A percentile compares a stretch with the other conserved stretches of the same genome.
Evolutionary conservation across 1,140 invertebrate species (phyloP).

Genomic region (Drosophila simulans): DNA sequence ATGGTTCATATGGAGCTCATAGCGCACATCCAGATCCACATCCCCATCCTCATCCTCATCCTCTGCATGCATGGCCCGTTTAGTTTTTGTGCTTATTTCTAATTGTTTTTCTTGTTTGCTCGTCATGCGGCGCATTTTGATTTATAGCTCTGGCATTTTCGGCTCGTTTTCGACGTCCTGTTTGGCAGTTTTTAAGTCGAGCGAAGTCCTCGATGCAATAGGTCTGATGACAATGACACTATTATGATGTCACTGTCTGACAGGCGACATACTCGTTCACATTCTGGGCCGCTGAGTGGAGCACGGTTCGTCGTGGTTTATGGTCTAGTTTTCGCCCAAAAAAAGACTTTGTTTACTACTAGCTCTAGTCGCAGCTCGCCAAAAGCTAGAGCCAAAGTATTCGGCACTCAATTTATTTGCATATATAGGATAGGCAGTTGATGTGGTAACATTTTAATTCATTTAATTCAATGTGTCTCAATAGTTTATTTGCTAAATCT

Average conservation of each 20-base stretch:
- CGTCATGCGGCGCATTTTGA: conserved; percentile 53
- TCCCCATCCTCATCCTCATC: not conserved
- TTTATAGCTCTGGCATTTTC: conserved; percentile 50
- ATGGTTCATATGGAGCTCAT: conserved; percentile 42
- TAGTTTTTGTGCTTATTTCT: conserved; percentile 80
- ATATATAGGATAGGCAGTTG: too few species aligned
- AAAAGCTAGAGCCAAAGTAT: too few species aligned
- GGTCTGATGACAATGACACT: conserved; percentile 73
- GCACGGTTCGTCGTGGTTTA: conserved; percentile 2
- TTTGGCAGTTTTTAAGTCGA: conserved; percentile 17
- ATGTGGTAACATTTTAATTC: too few species aligned
- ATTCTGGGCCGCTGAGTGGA: not conserved
- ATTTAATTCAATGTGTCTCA: too few species aligned
- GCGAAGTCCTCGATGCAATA: conserved; percentile 32
- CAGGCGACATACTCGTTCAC: conserved; percentile 70
- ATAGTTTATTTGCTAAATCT: too few species aligned
- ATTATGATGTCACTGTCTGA: conserved; percentile 78
- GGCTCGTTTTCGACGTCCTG: conserved; percentile 27
- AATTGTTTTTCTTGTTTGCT: conserved; percentile 79
- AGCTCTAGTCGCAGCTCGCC: not conserved
- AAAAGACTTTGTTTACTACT: conserved; percentile 22
- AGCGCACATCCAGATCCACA: not conserved
- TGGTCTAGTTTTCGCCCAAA: conserved; percentile 21
- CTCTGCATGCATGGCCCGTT: conserved; percentile 14
- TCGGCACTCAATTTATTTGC: not conserved